phyloP scores from a whole-genome alignment of 2,113 vertebrate species.

The Pomatorhinus ruficollis region DNA sequence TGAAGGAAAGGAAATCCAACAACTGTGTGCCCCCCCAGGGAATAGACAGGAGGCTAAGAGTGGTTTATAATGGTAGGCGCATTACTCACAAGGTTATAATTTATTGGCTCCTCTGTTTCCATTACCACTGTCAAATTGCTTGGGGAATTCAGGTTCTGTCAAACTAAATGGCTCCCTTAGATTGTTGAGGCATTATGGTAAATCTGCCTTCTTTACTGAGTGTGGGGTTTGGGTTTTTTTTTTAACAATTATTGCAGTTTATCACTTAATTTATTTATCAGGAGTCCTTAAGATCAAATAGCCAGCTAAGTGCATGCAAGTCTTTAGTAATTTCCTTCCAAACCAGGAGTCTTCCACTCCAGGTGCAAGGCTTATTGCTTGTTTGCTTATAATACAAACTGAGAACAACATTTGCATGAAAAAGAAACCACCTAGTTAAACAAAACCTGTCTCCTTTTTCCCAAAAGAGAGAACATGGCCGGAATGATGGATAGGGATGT shows the following conservation, averaged over 20 bases:
- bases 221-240: neutral
- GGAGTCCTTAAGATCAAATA: neutral
- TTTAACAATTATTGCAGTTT: neutral
- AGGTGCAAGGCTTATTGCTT: neutral
- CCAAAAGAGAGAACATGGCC: neutral
- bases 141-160: constrained; percentile 56
- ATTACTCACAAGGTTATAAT: constrained; percentile 59
- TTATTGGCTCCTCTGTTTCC: constrained; percentile 65
- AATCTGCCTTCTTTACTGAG: neutral
- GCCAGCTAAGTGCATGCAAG: neutral
- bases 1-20: constrained; percentile 20
- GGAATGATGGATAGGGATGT: neutral
- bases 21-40: neutral
- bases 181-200: constrained; percentile 26
- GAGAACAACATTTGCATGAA: constrained; percentile 25
- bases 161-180: constrained; percentile 51
- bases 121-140: constrained; percentile 32
- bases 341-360: neutral
- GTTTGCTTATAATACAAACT: neutral
- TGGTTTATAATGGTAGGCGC: constrained; percentile 56
- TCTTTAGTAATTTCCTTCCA: neutral
- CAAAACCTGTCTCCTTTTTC: neutral
- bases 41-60: constrained; percentile 31
- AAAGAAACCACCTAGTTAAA: constrained; percentile 12
- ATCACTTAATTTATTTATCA: neutral